Evolutionary conservation across 2,113 vertebrate genomes (phyloP).

Genomic region (Ramphastos sulfuratus): DNA sequence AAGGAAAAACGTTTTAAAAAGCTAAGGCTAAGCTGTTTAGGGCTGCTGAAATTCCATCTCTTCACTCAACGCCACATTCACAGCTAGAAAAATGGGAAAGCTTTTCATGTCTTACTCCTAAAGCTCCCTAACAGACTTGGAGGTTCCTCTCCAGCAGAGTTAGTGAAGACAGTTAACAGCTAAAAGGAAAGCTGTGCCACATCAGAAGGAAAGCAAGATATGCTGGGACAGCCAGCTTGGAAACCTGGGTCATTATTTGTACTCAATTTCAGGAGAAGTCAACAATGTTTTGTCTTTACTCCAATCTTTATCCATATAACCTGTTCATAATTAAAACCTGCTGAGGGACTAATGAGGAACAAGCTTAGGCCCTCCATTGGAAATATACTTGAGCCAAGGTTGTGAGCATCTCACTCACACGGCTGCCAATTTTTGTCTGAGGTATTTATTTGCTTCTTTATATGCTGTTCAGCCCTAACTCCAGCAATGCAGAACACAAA

Average conservation of each 20-base stretch:
- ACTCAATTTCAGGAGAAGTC: neutral
- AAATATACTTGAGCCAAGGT: neutral
- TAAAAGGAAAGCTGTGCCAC: neutral
- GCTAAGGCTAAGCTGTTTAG: neutral
- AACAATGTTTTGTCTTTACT: neutral
- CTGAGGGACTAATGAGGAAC: neutral
- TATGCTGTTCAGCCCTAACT: neutral
- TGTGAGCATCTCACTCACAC: neutral
- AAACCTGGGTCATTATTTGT: neutral
- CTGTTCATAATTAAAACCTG: neutral
- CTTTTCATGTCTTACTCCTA: neutral
- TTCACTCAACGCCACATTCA: neutral
- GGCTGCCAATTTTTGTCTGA: neutral
- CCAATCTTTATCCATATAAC: neutral
- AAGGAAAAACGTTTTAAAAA: neutral
- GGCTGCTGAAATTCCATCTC: neutral
- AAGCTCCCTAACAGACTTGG: neutral
- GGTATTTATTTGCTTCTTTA: neutral
- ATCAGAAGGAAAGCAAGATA: neutral
- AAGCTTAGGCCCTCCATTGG: accelerated
- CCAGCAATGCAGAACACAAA: neutral
- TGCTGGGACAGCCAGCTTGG: neutral
- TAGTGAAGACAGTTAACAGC: neutral
- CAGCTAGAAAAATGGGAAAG: neutral
- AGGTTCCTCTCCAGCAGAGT: neutral